Evolutionary conservation across 2,888 invertebrate genomes (phyloP).

Genomic region (Andrena dorsata): DNA sequence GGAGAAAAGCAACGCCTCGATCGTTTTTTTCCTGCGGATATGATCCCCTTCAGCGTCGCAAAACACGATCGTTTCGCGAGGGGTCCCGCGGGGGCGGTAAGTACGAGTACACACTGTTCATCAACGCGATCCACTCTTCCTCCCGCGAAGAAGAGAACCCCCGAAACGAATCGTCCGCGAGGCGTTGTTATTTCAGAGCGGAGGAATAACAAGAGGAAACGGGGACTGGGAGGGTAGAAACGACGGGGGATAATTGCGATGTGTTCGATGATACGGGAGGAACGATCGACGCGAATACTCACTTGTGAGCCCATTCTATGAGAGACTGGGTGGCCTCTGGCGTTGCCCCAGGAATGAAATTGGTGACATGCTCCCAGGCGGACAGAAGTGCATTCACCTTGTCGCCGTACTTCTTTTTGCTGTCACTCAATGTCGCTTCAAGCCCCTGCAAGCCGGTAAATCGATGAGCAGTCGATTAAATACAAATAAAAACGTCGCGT

Average conservation of each 20-base stretch:
- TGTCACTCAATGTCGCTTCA: constrained; percentile 85
- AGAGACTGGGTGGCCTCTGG: constrained; percentile 83
- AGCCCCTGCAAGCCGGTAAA: constrained; percentile 81
- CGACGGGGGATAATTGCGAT: constrained; percentile 32
- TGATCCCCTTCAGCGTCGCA: background rate
- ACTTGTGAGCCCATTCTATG: constrained; percentile 85
- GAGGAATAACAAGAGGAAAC: constrained; percentile 13
- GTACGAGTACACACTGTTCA: background rate
- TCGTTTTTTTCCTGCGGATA: background rate
- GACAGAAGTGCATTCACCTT: constrained; percentile 85
- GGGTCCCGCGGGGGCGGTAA: background rate
- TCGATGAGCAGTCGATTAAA: constrained; percentile 58
- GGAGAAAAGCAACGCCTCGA: background rate
- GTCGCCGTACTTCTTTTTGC: constrained; percentile 85
- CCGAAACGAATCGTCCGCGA: constrained; percentile 2
- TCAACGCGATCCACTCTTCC: background rate
- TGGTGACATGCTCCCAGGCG: constrained; percentile 85
- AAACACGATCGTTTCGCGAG: background rate
- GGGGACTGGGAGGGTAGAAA: constrained; percentile 8
- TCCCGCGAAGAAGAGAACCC: background rate
- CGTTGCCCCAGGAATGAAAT: constrained; percentile 83
- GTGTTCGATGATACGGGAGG: constrained; percentile 15
- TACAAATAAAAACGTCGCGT: constrained; percentile 41
- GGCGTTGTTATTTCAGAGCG: constrained; percentile 10
- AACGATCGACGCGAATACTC: constrained; percentile 63